Evolutionary conservation across 1,140 invertebrate species (phyloP), one percentile per base, ranked within the genome.

Genomic region (Lepidurus packardi): DNA sequence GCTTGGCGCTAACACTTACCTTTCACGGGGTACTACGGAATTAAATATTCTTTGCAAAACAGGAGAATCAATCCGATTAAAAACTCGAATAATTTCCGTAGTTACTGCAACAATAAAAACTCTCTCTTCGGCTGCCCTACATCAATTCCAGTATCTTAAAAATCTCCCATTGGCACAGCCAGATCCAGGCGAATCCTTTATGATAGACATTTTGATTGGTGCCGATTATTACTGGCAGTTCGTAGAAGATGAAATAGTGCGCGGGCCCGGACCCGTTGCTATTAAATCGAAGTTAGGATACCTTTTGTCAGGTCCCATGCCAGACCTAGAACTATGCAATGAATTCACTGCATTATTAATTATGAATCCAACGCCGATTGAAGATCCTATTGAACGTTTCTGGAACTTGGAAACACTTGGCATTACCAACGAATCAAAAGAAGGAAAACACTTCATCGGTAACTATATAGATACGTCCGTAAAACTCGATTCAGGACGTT

Each of bases 181-280:
- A 24, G 65, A 11, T 42, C 42, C 77, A 21, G 25, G 16, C 25
- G 21, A 53, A 41, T 9, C n/a, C 25, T 77, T 8, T 65, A 9
- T 25, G n/a, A 42, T 77, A 9, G 77, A 77, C 53, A 47, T 77
- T 53, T 42, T 77, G 16, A 77, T 77, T 16, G 77, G 44, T 24
- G 77, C 77, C 11, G 44, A 77, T 53, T 65, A 25, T 41, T 77
- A 65, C 25, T 77, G 77, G 77, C 9, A 77, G 9, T 77, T 77
- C 21, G 53, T 11, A 6, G 53, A 65, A 65, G 77, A 77, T 34
- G 44, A 77, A n/a, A 74, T 24, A 16, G 11, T 77, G 9, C 47
- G 44, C 24, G 77, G 77, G 16, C 7, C 65, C 6, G 77, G 77
- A 16, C 77, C 77, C 24, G 24, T 21, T 21, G 77, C 77, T 45